Evolutionary conservation across 2,888 invertebrate genomes (phyloP).

Genomic region (Hemicrepidius hirtus): DNA sequence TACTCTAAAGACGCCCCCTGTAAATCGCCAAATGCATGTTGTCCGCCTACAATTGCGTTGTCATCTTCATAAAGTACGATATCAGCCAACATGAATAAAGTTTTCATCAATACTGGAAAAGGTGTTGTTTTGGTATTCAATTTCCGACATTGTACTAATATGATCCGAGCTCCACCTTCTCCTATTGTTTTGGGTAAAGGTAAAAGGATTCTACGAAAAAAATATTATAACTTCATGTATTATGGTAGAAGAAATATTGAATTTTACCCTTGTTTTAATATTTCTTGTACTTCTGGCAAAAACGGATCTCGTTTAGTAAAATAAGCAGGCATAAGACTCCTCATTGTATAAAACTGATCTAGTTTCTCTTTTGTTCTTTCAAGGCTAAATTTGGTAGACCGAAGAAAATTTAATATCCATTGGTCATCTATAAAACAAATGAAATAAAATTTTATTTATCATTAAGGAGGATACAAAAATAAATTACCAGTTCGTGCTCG

Average conservation of each 20-base stretch:
- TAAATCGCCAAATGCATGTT: too few relatives aligned
- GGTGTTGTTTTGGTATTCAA: neutral
- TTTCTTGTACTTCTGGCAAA: slow-evolving; percentile 60
- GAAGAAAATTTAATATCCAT: slow-evolving; percentile 74
- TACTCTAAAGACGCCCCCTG: too few relatives aligned
- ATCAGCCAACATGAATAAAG: too few relatives aligned
- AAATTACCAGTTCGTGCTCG: neutral
- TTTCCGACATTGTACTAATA: slow-evolving; percentile 2
- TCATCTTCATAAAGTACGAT: too few relatives aligned
- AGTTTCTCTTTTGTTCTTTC: slow-evolving; percentile 75
- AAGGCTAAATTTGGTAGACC: slow-evolving; percentile 75
- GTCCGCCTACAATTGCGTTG: too few relatives aligned
- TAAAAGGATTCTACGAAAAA: slow-evolving; percentile 8
- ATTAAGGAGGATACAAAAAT: slow-evolving; percentile 72
- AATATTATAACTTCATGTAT: too few relatives aligned
- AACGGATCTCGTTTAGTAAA: slow-evolving; percentile 73
- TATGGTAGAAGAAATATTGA: too few relatives aligned
- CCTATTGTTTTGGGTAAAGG: slow-evolving; percentile 24
- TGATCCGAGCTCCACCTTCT: slow-evolving; percentile 13
- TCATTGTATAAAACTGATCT: slow-evolving; percentile 76
- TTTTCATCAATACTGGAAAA: too few relatives aligned
- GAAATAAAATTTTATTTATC: slow-evolving; percentile 59
- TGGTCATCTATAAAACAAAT: slow-evolving; percentile 69
- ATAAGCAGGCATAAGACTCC: slow-evolving; percentile 76
- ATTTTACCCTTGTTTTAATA: slow-evolving; percentile 70